phyloP scores from a whole-genome alignment of 2,113 vertebrate species.

The Leptobrachium leishanense region DNA sequence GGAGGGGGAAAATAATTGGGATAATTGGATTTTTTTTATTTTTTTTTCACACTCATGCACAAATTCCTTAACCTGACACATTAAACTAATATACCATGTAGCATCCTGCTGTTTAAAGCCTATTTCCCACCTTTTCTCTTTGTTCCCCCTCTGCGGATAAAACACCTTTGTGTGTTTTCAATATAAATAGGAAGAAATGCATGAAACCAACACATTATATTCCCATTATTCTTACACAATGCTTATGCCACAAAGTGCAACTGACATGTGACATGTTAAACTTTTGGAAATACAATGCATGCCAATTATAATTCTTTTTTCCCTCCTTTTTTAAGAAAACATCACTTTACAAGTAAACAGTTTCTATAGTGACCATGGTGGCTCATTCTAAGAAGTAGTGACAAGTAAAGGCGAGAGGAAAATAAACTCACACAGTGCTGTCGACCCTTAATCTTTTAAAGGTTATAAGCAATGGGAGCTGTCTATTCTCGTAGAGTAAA shows the following conservation, averaged over 20 bases:
- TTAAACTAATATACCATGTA: too few species aligned
- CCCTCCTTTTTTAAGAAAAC: conserved; percentile 2
- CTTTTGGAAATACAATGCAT: conserved; percentile 6
- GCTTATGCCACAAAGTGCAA: neutral
- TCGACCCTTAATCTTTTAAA: conserved; percentile 21
- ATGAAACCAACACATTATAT: neutral
- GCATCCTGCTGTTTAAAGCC: too few species aligned
- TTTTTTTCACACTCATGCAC: too few species aligned
- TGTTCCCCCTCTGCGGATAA: neutral
- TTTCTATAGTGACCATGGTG: conserved; percentile 26
- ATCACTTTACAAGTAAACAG: conserved; percentile 13
- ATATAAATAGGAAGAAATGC: neutral
- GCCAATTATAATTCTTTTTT: conserved; percentile 27
- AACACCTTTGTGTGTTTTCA: neutral
- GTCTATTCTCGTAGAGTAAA: neutral
- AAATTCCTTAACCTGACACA: too few species aligned
- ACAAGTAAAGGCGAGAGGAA: conserved; percentile 5
- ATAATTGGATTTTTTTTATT: neutral
- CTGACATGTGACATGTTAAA: conserved; percentile 15
- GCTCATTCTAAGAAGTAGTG: neutral
- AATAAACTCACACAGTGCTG: neutral
- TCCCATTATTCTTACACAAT: neutral
- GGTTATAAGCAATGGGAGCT: conserved; percentile 1
- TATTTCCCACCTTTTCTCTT: neutral
- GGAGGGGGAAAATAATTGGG: too few species aligned